These are phyloP conservation scores for Nymphalis polychloros DNA, from an alignment of 2,888 invertebrate species.

Conservation along the genomic window DNA sequence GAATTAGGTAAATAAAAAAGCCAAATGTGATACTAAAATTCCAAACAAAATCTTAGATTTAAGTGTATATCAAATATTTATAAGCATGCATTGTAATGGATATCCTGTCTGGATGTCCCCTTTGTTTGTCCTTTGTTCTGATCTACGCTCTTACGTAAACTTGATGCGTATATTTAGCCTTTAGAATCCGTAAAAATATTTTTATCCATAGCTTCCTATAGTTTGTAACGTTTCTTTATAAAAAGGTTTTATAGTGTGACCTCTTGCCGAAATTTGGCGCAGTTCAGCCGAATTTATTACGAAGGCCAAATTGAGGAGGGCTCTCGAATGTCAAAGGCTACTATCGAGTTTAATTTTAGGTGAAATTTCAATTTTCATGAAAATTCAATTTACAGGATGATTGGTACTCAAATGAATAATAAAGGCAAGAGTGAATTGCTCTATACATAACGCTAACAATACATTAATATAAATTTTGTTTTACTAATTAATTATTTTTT, in stretches of 20 bases:
- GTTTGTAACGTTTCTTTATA: too few species aligned
- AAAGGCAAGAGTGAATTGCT: background rate
- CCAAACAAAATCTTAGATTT: background rate
- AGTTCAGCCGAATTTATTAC: conserved; percentile 19
- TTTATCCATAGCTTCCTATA: too few species aligned
- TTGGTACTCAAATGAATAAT: background rate
- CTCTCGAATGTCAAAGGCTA: conserved; percentile 20
- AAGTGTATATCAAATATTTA: conserved; percentile 17
- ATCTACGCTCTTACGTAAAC: background rate
- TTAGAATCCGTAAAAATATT: too few species aligned
- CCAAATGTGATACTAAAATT: background rate
- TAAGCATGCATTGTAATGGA: conserved; percentile 12
- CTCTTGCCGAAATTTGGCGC: background rate
- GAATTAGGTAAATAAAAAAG: background rate
- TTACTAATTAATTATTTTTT: too few species aligned
- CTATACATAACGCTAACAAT: background rate
- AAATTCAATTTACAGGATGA: conserved; percentile 9
- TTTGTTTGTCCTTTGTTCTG: conserved; percentile 7
- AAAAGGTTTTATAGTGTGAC: background rate
- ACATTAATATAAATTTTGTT: too few species aligned
- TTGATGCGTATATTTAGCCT: background rate
- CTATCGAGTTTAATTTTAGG: conserved; percentile 24
- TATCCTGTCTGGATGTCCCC: background rate
- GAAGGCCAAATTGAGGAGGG: conserved; percentile 12
- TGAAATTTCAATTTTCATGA: conserved; percentile 8